Percentiles rank a stretch among this genome's conserved stretches.
These are phyloP conservation scores for Clusia tigrina DNA, from an alignment of 2,888 invertebrate genomes.

Conservation along the genomic window DNA sequence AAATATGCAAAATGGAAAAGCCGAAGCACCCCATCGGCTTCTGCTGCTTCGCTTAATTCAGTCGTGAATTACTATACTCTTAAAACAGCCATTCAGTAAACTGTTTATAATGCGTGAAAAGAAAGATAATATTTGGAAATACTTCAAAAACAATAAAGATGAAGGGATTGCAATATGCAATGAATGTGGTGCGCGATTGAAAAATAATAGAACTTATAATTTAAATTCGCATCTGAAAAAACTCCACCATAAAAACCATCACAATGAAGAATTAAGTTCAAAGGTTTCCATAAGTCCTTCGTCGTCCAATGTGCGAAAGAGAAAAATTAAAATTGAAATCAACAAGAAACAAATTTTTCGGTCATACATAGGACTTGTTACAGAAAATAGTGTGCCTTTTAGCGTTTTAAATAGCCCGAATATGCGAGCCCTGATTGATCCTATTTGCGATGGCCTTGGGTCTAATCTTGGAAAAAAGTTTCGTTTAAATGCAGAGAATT, in stretches of 20 bases:
- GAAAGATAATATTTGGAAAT: too few species aligned
- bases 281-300: not conserved
- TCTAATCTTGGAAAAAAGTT: conserved; percentile 18
- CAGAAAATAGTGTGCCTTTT: conserved; percentile 31
- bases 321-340: conserved; percentile 18
- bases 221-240: not conserved
- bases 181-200: not conserved
- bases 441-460: conserved; percentile 26
- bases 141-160: too few species aligned
- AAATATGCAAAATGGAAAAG: too few species aligned
- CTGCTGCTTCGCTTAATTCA: too few species aligned
- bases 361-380: conserved; percentile 34
- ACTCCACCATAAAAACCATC: not conserved
- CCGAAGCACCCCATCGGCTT: too few species aligned
- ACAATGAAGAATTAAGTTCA: not conserved
- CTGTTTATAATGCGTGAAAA: too few species aligned
- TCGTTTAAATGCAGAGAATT: conserved; percentile 26
- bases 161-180: not conserved
- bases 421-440: conserved; percentile 32
- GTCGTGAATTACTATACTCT: too few species aligned
- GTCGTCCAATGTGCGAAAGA: not conserved
- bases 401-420: conserved; percentile 32
- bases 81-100: too few species aligned
- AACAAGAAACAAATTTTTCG: conserved; percentile 29
- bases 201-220: conserved; percentile 12